Conservation (phyloP, 2,797 vertebrate genomes). For the Peromyscus attwateri region DNA sequence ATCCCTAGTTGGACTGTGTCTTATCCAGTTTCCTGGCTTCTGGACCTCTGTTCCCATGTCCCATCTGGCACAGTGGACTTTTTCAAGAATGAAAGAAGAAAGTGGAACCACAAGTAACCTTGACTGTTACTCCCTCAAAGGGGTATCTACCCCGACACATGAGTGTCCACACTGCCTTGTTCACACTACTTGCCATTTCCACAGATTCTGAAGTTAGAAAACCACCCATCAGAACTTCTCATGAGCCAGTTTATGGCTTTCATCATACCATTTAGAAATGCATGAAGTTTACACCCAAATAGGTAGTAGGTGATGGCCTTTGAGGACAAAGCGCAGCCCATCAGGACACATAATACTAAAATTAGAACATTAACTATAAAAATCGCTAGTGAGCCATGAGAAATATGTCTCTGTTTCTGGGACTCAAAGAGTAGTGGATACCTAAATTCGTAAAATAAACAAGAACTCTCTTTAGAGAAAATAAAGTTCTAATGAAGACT, state of each 20-base stretch:
- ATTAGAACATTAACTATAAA: slow-evolving; percentile 16
- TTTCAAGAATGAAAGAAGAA: slow-evolving; percentile 41
- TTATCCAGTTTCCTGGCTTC: not conserved
- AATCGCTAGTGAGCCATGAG: not conserved
- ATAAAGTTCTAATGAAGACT: not conserved
- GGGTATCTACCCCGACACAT: fast-evolving
- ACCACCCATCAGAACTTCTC: not conserved
- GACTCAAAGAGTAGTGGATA: not conserved
- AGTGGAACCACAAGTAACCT: not conserved
- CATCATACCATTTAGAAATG: slow-evolving; percentile 34
- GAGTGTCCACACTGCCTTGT: not conserved
- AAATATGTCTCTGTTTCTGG: not conserved
- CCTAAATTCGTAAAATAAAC: slow-evolving; percentile 10
- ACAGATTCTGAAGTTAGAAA: not conserved
- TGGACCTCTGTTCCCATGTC: not conserved
- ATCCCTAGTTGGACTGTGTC: not conserved
- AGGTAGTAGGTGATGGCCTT: slow-evolving; percentile 13
- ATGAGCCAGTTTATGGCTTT: slow-evolving; percentile 25
- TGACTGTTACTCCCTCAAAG: not conserved
- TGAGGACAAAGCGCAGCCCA: slow-evolving; percentile 23
- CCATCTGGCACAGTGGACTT: not conserved
- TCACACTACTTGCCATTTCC: not conserved
- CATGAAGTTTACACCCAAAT: not conserved
- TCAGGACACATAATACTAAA: not conserved
- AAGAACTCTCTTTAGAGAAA: slow-evolving; percentile 6